These are phyloP conservation scores for Kryptolebias ocellatus DNA, from an alignment of 2,797 vertebrate genomes.

Conservation along the genomic window DNA sequence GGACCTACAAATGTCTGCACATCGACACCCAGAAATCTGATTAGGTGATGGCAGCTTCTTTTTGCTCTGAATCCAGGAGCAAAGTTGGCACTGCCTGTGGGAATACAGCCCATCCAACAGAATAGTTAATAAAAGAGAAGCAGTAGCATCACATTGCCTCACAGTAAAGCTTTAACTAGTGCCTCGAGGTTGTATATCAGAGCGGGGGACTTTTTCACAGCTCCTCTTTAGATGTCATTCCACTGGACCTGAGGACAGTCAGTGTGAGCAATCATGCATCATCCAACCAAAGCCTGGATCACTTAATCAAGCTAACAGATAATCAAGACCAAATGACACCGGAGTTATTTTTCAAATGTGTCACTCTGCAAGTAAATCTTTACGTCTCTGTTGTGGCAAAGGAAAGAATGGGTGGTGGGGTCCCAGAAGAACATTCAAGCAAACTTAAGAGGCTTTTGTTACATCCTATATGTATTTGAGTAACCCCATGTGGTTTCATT, in stretches of 20 bases:
- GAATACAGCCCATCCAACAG: conserved; percentile 56
- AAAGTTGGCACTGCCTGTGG: conserved; percentile 30
- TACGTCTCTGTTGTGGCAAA: conserved; percentile 21
- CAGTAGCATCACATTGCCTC: conserved; percentile 44
- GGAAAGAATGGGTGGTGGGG: background rate
- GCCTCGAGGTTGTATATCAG: conserved; percentile 53
- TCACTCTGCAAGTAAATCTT: conserved; percentile 26
- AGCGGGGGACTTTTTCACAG: conserved; percentile 46
- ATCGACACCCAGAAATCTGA: conserved; percentile 21
- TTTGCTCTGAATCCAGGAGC: conserved; percentile 31
- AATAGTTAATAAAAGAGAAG: conserved; percentile 60
- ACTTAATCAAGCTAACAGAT: conserved; percentile 39
- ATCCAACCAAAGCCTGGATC: conserved; percentile 34
- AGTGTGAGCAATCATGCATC: conserved; percentile 34
- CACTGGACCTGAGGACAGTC: conserved; percentile 36
- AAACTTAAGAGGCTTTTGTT: background rate
- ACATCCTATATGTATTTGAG: background rate
- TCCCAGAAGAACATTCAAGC: no score
- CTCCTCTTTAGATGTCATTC: conserved; percentile 50
- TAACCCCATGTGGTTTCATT: background rate
- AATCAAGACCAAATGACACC: conserved; percentile 28
- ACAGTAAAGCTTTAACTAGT: conserved; percentile 68
- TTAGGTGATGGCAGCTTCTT: conserved; percentile 34
- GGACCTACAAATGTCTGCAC: no score
- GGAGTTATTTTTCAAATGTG: conserved; percentile 35